Conservation (phyloP, 1,140 invertebrate genomes). For the Brachionus rotundiformis region DNA sequence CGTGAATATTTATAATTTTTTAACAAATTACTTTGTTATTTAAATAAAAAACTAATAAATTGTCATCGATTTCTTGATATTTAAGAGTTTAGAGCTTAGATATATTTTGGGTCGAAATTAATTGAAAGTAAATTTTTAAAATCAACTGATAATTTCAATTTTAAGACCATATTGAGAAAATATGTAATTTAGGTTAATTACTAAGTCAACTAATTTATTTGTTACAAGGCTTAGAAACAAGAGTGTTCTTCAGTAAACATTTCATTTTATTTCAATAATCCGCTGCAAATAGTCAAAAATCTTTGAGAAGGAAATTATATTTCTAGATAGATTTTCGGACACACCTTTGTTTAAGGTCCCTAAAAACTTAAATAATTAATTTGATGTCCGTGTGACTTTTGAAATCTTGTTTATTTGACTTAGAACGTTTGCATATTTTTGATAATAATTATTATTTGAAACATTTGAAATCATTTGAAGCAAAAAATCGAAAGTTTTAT, state of each 20-base stretch:
- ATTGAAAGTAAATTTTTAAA: background rate
- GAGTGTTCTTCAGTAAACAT: background rate
- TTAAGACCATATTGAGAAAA: background rate
- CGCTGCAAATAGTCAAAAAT: background rate
- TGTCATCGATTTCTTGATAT: background rate
- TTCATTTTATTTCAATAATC: background rate
- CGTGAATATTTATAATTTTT: too few relatives aligned
- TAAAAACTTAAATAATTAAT: background rate
- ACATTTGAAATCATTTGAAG: background rate
- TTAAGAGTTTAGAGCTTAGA: background rate
- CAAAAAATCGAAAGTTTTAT: background rate
- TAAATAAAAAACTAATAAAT: too few relatives aligned
- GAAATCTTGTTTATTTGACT: background rate
- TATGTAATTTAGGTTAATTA: background rate
- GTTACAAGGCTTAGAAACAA: background rate
- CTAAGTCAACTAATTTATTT: background rate
- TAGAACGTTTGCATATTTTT: background rate
- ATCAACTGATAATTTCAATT: background rate
- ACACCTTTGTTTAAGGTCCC: constrained; percentile 40
- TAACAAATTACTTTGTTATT: too few relatives aligned
- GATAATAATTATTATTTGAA: background rate
- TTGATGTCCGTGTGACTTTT: background rate
- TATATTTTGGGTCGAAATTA: constrained; percentile 10
- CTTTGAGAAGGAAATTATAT: background rate
- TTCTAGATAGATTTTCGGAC: background rate